phyloP scores from a whole-genome alignment of 2,888 invertebrate species.

The Salticus scenicus region DNA sequence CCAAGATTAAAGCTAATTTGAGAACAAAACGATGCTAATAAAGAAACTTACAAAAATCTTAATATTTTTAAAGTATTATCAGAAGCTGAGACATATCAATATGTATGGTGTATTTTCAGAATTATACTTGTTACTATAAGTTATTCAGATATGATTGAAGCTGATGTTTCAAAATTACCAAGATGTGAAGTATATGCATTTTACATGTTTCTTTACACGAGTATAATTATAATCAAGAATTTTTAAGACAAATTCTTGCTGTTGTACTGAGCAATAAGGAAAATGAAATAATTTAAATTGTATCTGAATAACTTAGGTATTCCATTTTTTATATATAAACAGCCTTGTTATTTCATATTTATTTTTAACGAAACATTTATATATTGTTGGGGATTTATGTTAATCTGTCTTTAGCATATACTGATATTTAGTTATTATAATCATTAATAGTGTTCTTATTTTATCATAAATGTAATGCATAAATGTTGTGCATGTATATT shows the following conservation, averaged over 20 bases:
- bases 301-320: constrained; percentile 6
- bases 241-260: background rate
- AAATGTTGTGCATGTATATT: too few relatives aligned
- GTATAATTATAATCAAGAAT: too few relatives aligned
- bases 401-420: too few relatives aligned
- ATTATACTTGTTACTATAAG: background rate
- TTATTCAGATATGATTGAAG: background rate
- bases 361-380: too few relatives aligned
- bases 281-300: background rate
- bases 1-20: background rate
- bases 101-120: background rate
- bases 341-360: constrained; percentile 4
- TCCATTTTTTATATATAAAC: background rate
- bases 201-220: too few relatives aligned
- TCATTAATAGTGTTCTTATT: too few relatives aligned
- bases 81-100: background rate
- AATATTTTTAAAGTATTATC: background rate
- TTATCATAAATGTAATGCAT: too few relatives aligned
- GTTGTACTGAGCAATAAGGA: background rate
- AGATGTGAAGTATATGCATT: background rate
- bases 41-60: background rate
- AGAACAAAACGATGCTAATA: background rate
- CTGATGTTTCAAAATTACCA: background rate
- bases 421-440: too few relatives aligned
- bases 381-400: too few relatives aligned